Conservation (phyloP, 2,113 vertebrate species). For the Nestor notabilis region DNA sequence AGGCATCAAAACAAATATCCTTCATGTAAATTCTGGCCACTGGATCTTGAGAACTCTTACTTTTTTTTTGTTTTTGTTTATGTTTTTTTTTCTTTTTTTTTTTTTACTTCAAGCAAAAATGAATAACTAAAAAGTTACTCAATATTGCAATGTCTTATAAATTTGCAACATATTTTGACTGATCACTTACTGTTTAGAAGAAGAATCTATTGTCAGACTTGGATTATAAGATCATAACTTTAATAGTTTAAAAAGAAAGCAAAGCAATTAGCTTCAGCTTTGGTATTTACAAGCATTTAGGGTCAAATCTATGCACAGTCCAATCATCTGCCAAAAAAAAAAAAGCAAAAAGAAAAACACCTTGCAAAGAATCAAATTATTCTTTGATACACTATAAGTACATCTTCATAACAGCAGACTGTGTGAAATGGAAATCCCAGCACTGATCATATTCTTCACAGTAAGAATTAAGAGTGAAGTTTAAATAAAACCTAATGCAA, state of each 20-base stretch:
- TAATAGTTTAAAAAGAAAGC: neutral
- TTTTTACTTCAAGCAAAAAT: neutral
- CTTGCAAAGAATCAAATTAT: neutral
- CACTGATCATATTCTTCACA: neutral
- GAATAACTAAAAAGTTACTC: neutral
- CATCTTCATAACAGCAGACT: neutral
- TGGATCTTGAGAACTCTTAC: neutral
- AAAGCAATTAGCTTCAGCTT: neutral
- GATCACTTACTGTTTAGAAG: neutral
- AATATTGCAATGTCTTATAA: neutral
- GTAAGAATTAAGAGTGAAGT: neutral
- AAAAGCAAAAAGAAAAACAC: neutral
- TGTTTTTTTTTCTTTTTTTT: neutral
- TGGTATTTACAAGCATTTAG: neutral
- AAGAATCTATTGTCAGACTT: neutral
- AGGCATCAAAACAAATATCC: neutral
- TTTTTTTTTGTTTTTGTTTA: neutral
- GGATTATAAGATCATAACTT: neutral
- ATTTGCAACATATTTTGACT: neutral
- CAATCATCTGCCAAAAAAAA: neutral
- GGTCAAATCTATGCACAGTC: neutral
- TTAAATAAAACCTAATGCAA: neutral
- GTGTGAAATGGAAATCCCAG: neutral
- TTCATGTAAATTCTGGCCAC: neutral
- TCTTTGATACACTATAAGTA: neutral